A percentile compares a stretch with the other conserved stretches of the same genome.
Evolutionary conservation across 2,888 invertebrate genomes (phyloP).

Genomic region (Tetanocera ferruginea): DNA sequence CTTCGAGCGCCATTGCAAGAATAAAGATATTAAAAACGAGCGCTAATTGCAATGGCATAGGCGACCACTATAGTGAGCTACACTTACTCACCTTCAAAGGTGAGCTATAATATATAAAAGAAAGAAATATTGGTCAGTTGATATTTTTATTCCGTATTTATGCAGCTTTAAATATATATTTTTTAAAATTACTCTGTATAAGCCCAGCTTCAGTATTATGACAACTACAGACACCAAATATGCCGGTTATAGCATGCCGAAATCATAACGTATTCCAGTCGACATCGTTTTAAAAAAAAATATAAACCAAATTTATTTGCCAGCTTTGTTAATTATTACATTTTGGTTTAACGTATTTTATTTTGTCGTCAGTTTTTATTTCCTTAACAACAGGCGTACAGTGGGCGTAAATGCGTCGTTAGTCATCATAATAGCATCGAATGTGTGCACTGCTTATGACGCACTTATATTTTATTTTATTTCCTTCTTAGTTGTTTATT

Average conservation of each 20-base stretch:
- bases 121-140: background rate
- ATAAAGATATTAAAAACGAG: constrained; percentile 5
- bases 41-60: background rate
- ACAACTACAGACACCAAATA: background rate
- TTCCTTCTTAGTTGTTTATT: background rate
- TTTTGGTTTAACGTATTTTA: background rate
- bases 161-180: background rate
- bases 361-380: constrained; percentile 11
- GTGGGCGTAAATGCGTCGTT: constrained; percentile 26
- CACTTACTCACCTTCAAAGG: too few species aligned
- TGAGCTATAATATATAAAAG: too few species aligned
- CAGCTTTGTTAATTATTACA: constrained; percentile 26
- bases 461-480: background rate
- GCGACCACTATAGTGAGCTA: background rate
- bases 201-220: background rate
- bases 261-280: too few species aligned
- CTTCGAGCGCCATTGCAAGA: background rate
- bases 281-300: background rate
- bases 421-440: constrained; percentile 10
- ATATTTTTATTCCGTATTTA: background rate
- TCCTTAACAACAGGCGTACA: constrained; percentile 13
- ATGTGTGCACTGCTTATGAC: background rate
- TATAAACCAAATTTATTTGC: constrained; percentile 1
- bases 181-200: background rate
- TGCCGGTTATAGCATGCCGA: background rate